Base-by-base conservation (phyloP, 1,140 invertebrate species). In the Heliconius nattereri region DNA sequence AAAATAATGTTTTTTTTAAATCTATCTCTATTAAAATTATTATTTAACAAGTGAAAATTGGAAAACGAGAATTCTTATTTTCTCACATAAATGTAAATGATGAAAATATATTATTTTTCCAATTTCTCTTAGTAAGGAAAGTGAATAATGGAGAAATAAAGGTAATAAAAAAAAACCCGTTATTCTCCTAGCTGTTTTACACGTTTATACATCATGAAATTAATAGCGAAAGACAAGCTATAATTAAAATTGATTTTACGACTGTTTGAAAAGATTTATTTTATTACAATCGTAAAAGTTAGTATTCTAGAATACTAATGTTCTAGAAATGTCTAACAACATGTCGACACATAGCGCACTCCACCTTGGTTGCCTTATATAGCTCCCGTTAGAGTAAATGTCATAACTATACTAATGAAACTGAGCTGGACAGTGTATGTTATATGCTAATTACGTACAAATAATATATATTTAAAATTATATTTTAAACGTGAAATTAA, bases 271-370 rank as follows among this genome's bases (percentile, higher is more conserved):
- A 29, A 66, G 60, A 66, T 66, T 66, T 66, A 66, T 66, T 66
- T 66, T n/a, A 66, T 66, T 66, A 13, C 60, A 26, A 26, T 66
- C 60, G 23, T 26, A 13, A n/a, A 57, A 57, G 20, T 57, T 57
- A 57, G 54, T 57, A 57, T 57, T 57, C n/a, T 66, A 66, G 60
- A n/a, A n/a, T n/a, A n/a, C n/a, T n/a, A n/a, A n/a, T 66, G 60
- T 26, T 66, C 60, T 66, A 66, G 60, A 66, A 66, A n/a, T 29
- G 2, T 29, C 9, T 29, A 26, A 29, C 23, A 3, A 16, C 11
- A 66, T 66, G 60, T 66, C 26, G 23, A 66, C 16, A 66, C 8
- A 26, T 66, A 26, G 23, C 60, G 1, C 26, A 13, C n/a, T 26
- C 60, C 60, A 66, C 60, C 60, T 66, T 66, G 60, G 60, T 26